These are phyloP conservation scores for Aix galericulata DNA, from an alignment of 2,113 vertebrate species.

Conservation along the genomic window DNA sequence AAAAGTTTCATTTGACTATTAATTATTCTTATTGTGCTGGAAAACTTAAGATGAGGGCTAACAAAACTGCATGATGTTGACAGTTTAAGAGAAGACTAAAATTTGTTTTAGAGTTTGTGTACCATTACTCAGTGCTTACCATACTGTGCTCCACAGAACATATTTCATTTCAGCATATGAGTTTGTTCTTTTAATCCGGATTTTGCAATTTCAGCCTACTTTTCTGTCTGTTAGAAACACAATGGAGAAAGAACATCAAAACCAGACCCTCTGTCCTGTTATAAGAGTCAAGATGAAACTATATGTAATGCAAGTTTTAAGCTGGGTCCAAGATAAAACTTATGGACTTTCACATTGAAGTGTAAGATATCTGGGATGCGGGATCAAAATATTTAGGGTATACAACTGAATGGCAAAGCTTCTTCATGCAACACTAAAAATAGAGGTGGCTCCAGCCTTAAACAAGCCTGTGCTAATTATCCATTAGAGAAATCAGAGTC, in stretches of 20 bases:
- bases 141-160: background rate
- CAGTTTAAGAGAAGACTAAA: background rate
- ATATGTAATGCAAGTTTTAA: background rate
- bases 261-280: background rate
- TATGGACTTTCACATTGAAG: background rate
- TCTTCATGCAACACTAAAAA: background rate
- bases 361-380: background rate
- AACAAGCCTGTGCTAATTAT: background rate
- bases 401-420: background rate
- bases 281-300: background rate
- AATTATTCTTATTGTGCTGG: background rate
- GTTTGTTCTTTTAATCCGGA: background rate
- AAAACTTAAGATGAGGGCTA: background rate
- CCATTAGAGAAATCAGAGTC: background rate
- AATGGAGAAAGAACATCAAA: background rate
- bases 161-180: background rate
- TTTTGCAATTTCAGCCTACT: background rate
- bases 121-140: background rate
- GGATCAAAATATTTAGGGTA: background rate
- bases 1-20: background rate
- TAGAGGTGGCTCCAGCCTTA: background rate
- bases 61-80: background rate
- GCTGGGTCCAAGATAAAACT: background rate
- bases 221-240: background rate
- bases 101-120: background rate